Base-by-base conservation (phyloP, 2,888 invertebrate species). In the Notodromas monacha region DNA sequence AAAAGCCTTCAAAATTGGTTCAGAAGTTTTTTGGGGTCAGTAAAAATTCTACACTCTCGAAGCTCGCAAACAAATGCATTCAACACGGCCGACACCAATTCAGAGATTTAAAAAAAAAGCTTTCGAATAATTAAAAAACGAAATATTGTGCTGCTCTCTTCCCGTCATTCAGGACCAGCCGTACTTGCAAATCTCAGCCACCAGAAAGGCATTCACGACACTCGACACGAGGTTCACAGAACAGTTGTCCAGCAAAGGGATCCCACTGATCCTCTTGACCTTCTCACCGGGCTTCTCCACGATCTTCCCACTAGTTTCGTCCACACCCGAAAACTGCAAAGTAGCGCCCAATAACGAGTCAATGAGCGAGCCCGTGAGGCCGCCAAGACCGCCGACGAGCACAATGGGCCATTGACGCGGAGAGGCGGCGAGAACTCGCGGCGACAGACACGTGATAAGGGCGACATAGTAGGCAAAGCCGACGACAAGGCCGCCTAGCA, bases 321-420 rank as follows among this genome's bases (percentile, higher is more conserved):
- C 12, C 26, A 35, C 35, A 51, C 77, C 79, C 39, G 77, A 76
- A 47, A 63, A 81, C 49, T 81, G 81, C 27, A 76, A 44, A 4
- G 68, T 66, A 3, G 76, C 79, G 28, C 79, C 81, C 26, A 81
- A 50, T 15, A 72, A 34, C 0, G 79, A 79, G 48, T 81, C 79
- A 31, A 77, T 51, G 2, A 73, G 34, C 33, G 76, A 76, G 2
- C 79, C 79, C 15, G 69, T 41, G 4, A 77, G 51, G 2, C 81
- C 81, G 16, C 63, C 66, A 8, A 68, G 39, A 1, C 61, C 64
- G 5, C 68, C 74, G 39, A 64, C 54, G 2, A 67, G 30, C 31
- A 79, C 57, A 2, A 77, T 49, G 2, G 72, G 72, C 69, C 69
- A 74, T 43, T 77, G 74, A 4, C 47, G 57, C 12, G 67, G 64